Percentiles rank a stretch among this genome's conserved stretches.
Conservation (phyloP, 1,140 invertebrate genomes). For the Coelopa frigida region DNA sequence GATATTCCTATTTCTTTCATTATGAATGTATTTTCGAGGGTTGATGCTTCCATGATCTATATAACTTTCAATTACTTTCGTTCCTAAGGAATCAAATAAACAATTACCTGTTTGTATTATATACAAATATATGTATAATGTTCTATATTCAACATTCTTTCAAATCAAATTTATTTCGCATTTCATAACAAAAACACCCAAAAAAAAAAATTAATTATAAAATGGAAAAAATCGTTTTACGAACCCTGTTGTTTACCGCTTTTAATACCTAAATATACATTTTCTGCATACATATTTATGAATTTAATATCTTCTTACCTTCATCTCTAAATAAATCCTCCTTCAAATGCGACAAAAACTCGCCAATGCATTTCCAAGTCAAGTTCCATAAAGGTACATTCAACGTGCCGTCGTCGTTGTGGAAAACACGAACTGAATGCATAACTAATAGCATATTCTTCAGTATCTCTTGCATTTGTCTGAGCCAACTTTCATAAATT, state of each 20-base stretch:
- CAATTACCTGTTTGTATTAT: slow-evolving; percentile 1
- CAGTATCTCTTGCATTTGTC: slow-evolving; percentile 93
- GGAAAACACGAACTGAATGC: slow-evolving; percentile 69
- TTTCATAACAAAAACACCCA: slow-evolving; percentile 2
- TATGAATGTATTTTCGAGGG: slow-evolving; percentile 7
- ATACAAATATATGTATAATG: neutral
- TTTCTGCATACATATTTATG: too few species aligned
- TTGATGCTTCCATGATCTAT: neutral
- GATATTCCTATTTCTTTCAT: neutral
- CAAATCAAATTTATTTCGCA: neutral
- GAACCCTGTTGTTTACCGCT: too few species aligned
- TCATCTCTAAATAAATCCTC: slow-evolving; percentile 66
- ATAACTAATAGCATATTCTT: slow-evolving; percentile 99
- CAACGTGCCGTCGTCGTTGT: slow-evolving; percentile 50
- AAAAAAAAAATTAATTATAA: neutral
- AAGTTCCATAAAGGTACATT: slow-evolving; percentile 74
- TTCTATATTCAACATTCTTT: too few species aligned
- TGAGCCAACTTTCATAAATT: slow-evolving; percentile 83
- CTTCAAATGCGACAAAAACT: slow-evolving; percentile 78
- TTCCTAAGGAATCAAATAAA: neutral
- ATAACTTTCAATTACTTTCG: neutral
- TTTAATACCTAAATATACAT: too few species aligned
- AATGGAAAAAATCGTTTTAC: too few species aligned
- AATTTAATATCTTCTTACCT: too few species aligned
- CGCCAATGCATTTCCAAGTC: slow-evolving; percentile 86